A percentile compares a stretch with the other conserved stretches of the same genome.
phyloP scores from a whole-genome alignment of 2,113 vertebrate genomes.

The Phalacrocorax brasilianus region DNA sequence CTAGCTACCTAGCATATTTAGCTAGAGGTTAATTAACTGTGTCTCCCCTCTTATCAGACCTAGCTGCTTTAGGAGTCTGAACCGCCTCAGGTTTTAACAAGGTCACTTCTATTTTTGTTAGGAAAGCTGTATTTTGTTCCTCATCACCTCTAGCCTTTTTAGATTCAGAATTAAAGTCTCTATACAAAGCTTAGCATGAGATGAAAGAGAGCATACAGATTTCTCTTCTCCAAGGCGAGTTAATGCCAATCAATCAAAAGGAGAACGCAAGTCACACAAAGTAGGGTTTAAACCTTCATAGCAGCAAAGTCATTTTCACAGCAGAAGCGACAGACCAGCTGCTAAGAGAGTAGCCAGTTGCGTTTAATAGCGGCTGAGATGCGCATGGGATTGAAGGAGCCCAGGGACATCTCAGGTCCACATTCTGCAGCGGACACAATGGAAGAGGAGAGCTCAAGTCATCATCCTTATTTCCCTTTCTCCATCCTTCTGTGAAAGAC shows the following conservation, averaged over 20 bases:
- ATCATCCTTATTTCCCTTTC: background rate
- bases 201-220: background rate
- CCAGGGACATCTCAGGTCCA: background rate
- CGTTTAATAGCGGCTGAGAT: background rate
- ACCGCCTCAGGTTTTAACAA: background rate
- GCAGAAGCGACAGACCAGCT: background rate
- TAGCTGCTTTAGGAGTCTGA: background rate
- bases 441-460: background rate
- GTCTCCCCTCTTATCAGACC: background rate
- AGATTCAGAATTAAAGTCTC: background rate
- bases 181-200: background rate
- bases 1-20: background rate
- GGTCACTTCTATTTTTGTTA: background rate
- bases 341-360: background rate
- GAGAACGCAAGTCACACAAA: background rate
- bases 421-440: fast-evolving
- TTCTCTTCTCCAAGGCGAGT: background rate
- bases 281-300: background rate
- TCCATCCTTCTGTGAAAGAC: background rate
- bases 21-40: background rate
- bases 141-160: background rate
- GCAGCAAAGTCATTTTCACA: background rate
- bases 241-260: background rate
- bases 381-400: background rate
- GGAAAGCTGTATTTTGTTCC: background rate